phyloP scores from a whole-genome alignment of 2,113 vertebrate genomes.

The Tachuris rubrigastra region DNA sequence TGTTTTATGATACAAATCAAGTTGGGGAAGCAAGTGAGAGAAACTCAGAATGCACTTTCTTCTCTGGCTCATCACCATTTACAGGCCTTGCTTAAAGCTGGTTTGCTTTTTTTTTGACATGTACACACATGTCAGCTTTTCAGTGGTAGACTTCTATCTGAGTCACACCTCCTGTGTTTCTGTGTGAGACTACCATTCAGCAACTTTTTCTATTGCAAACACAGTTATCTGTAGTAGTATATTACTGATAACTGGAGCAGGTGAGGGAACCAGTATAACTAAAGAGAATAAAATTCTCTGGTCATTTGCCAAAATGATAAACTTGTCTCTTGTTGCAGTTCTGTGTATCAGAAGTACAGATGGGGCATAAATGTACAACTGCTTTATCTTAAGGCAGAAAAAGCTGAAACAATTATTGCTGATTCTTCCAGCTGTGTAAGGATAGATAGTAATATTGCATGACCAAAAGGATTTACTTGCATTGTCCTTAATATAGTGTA shows the following conservation, averaged over 20 bases:
- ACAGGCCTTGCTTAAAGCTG: background rate
- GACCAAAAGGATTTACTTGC: background rate
- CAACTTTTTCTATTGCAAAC: background rate
- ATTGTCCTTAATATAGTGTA: background rate
- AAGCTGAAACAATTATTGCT: background rate
- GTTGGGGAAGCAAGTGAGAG: background rate
- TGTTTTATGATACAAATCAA: background rate
- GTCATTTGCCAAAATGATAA: background rate
- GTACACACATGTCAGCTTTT: background rate
- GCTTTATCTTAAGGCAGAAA: background rate
- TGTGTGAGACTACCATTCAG: background rate
- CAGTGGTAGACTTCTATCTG: background rate
- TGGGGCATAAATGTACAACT: background rate
- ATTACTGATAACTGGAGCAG: conserved; percentile 4
- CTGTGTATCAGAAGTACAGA: background rate
- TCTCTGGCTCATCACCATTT: background rate
- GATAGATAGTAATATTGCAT: background rate
- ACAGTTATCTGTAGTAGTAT: background rate
- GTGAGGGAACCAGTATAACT: background rate
- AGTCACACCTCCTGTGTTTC: background rate
- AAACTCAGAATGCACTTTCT: background rate
- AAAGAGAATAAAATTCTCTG: background rate
- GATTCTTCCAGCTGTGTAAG: background rate
- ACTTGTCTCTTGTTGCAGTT: background rate
- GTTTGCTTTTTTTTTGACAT: background rate